Base-by-base conservation (phyloP, 2,888 invertebrate species). In the Ashinkailepas kermadecensis region DNA sequence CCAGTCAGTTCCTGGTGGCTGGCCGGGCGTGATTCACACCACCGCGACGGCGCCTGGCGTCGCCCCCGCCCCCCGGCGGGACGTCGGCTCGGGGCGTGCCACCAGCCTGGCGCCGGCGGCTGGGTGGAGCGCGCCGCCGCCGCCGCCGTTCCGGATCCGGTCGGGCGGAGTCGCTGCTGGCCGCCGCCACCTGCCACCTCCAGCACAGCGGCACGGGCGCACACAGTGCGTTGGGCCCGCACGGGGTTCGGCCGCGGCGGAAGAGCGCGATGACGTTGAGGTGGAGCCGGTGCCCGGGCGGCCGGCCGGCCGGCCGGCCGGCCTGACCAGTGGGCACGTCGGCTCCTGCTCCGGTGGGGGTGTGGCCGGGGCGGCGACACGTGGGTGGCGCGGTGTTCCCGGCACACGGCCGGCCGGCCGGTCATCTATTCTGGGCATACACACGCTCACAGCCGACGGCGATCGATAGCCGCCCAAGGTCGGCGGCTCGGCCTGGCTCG, bases 361-460 rank as follows among this genome's bases (percentile, higher is more conserved):
- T 23, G 74, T 56, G 74, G 54, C 21, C 54, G 74, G 12, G 0
- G 21, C 54, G 74, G 74, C 39, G 39, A 39, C 39, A 39, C 59
- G 59, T 13, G 59, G 59, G 59, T 59, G 18, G 74, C 54, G 74
- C 59, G 15, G 59, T 13, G 12, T 11, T 15, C 12, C 74, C 74
- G 74, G 18, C 74, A 7, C 74, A 74, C 74, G 11, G 21, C 23
- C 23, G 21, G 74, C 23, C 74, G 21, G 70, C 70, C 81, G 23
- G 70, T 39, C n/a, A 18, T 11, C 74, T 65, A 78, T 78, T 81
- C 81, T 74, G 59, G 74, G 81, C 67, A 59, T 78, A 81, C 81
- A 64, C 81, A 58, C 78, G 62, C 81, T 81, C 81, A 4, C 81
- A 54, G 64, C 25, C 67, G 23, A 21, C 78, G 54, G 57, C n/a